A percentile compares a stretch with the other conserved stretches of the same genome.
phyloP scores from a whole-genome alignment of 2,888 invertebrate genomes.

The Clitarchus hookeri region DNA sequence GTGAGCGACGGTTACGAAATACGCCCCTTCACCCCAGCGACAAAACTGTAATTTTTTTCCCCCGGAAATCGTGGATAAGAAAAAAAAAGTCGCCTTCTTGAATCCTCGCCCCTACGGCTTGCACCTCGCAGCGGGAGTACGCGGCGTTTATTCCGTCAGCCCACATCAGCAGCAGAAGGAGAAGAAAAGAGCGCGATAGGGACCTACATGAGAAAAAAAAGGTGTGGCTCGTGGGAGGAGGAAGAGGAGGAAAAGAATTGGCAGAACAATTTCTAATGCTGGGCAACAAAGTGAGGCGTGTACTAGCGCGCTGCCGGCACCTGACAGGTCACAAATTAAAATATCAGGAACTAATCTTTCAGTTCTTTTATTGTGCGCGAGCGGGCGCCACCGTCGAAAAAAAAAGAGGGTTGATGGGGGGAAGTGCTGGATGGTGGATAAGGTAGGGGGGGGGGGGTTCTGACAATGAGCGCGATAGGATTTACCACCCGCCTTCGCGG shows the following conservation, averaged over 20 bases:
- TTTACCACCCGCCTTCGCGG: background rate
- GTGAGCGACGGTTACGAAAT: too few relatives aligned
- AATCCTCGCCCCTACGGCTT: background rate
- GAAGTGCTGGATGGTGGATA: too few relatives aligned
- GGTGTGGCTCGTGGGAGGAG: too few relatives aligned
- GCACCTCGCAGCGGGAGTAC: background rate
- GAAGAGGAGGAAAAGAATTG: conserved; percentile 26
- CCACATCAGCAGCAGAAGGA: background rate
- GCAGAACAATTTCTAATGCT: conserved; percentile 34
- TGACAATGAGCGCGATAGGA: conserved; percentile 1
- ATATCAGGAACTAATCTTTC: conserved; percentile 36
- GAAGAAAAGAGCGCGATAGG: background rate
- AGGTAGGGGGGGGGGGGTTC: too few relatives aligned
- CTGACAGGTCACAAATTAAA: conserved; percentile 38
- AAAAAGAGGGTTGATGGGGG: background rate
- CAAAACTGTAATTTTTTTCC: too few relatives aligned
- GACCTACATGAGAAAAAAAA: background rate
- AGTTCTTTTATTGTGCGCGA: conserved; percentile 34
- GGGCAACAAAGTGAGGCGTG: conserved; percentile 28
- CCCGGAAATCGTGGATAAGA: too few relatives aligned
- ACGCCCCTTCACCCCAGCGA: too few relatives aligned
- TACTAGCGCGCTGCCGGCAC: conserved; percentile 16
- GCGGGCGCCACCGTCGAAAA: background rate
- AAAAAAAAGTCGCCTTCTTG: background rate
- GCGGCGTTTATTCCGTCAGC: background rate